A percentile compares a stretch with the other conserved stretches of the same genome.
Evolutionary conservation across 2,888 invertebrate species (phyloP).

Genomic region (Lutraria lutraria): DNA sequence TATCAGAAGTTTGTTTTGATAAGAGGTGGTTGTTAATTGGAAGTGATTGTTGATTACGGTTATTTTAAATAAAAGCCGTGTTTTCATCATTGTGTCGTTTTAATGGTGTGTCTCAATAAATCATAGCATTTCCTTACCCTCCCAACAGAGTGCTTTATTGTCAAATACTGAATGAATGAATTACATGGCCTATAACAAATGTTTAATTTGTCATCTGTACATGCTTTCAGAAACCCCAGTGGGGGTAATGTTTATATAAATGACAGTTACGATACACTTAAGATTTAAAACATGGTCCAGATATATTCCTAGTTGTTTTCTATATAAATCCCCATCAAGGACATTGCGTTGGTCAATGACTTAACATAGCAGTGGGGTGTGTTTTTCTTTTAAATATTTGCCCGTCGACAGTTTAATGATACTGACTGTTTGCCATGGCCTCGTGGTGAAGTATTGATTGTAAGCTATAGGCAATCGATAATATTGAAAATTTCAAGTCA

Average conservation of each 20-base stretch:
- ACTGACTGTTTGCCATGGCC: constrained; percentile 24
- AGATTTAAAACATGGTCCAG: constrained; percentile 19
- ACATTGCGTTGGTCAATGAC: constrained; percentile 30
- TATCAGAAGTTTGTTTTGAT: too few relatives aligned
- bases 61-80: not conserved
- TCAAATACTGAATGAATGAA: not conserved
- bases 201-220: constrained; percentile 18
- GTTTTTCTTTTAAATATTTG: constrained; percentile 41
- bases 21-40: not conserved
- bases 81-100: not conserved
- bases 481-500: constrained; percentile 59
- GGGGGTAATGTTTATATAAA: constrained; percentile 5
- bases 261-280: not conserved
- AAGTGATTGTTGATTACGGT: not conserved
- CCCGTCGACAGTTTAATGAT: constrained; percentile 21
- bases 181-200: constrained; percentile 15
- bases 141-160: not conserved
- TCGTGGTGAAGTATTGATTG: constrained; percentile 23
- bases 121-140: not conserved
- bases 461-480: constrained; percentile 53
- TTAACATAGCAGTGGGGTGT: constrained; percentile 4
- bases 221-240: not conserved
- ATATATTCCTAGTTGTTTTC: not conserved
- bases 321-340: not conserved
- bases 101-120: not conserved